These are phyloP conservation scores for Campaea margaritaria DNA, from an alignment of 2,888 invertebrate genomes.

Conservation along the genomic window DNA sequence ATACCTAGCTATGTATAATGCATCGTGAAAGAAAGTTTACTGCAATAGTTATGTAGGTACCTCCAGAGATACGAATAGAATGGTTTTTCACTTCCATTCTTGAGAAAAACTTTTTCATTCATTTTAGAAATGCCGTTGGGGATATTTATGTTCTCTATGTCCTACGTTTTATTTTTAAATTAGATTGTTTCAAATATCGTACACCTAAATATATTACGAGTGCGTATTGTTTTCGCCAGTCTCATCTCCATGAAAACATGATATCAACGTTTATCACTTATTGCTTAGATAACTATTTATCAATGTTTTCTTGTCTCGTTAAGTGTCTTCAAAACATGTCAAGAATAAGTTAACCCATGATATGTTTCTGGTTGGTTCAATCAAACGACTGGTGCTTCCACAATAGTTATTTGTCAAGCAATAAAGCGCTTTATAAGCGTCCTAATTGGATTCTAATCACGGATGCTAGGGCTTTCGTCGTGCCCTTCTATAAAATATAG, in stretches of 20 bases:
- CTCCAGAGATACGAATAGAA: not conserved
- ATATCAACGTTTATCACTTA: not conserved
- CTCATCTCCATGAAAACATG: slow-evolving; percentile 5
- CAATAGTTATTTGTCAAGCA: too few relatives aligned
- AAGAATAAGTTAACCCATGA: too few relatives aligned
- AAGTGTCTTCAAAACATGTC: too few relatives aligned
- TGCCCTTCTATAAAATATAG: not conserved
- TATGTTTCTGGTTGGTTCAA: too few relatives aligned
- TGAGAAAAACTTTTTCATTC: slow-evolving; percentile 24
- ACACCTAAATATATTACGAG: too few relatives aligned
- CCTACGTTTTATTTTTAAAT: too few relatives aligned
- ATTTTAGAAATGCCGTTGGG: not conserved
- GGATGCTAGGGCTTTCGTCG: not conserved
- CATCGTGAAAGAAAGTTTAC: slow-evolving; percentile 28
- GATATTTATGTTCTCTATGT: not conserved
- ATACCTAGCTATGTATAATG: slow-evolving; percentile 29
- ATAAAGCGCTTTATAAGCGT: not conserved
- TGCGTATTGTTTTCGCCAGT: slow-evolving; percentile 2
- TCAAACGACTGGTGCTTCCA: too few relatives aligned
- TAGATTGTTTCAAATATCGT: too few relatives aligned
- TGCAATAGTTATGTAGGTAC: slow-evolving; percentile 23
- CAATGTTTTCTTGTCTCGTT: too few relatives aligned
- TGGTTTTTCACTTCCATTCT: slow-evolving; percentile 8
- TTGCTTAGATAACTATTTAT: too few relatives aligned
- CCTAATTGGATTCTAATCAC: not conserved